Evolutionary conservation across 2,888 invertebrate species (phyloP), one percentile per base, ranked within the genome.

Genomic region (Orchesella flavescens): DNA sequence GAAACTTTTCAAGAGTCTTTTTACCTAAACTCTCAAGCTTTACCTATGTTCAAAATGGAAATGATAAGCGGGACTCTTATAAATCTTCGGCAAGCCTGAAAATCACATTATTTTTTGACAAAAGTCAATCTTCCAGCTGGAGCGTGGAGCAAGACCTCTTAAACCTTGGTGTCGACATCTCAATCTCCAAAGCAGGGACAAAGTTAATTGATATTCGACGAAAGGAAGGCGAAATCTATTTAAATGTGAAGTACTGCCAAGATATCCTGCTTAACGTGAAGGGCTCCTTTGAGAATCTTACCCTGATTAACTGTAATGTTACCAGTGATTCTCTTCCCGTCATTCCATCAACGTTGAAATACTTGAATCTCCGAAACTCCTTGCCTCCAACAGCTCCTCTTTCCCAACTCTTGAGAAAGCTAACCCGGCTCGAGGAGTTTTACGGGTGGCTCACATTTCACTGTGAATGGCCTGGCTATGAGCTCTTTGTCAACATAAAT

Each of bases 381-480:
- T 46, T 78, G 17, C 83, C 71, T 23, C 63, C 72, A 24, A 69
- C 76, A 0, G 4, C 34, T 13, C 59, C 53, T 3, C 57, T 82
- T 23, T 44, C n/a, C 9, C n/a, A 49, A 9, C 46, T 82, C 9
- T 1, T 76, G 1, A 46, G 49, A 19, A 49, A 49, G 19, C 55
- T 46, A 17, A 68, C 55, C 1, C 23, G 61, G 2, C 61, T 82
- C 0, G 76, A 66, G 15, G 82, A 82, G 34, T 66, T 82, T n/a
- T 65, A 76, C 65, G 71, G 53, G 43, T 76, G 49, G 44, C 65
- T 82, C 13, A 76, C 68, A n/a, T 81, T 74, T 44, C 73, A 81
- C 34, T 74, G 81, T 43, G 74, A 81, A 65, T 81, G 81, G 81
- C 81, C 81, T 2, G 74, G 81, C 1, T 81, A 61, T 9, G 74